Base-by-base conservation (phyloP, 2,888 invertebrate species). In the Rhimphoctona megacephalus region DNA sequence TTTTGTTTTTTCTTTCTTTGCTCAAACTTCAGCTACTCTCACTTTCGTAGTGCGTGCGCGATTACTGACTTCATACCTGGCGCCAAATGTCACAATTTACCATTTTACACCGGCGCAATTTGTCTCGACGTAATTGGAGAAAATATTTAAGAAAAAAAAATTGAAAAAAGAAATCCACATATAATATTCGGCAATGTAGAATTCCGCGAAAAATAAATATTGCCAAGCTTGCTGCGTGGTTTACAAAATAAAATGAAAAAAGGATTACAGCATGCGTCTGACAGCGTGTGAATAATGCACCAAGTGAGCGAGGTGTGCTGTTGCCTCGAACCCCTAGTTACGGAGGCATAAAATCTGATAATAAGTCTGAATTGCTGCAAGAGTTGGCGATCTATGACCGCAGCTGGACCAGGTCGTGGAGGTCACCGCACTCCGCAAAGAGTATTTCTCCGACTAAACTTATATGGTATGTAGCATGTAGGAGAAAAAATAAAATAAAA, bases 391-490 rank as follows among this genome's bases (percentile, higher is more conserved):
- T 81, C 81, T 81, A 78, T 73, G 85, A 81, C 81, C 85, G 73
- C 67, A 77, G 81, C 77, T 85, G 85, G 81, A 69, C 74, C 82
- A 82, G 74, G 82, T 67, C 67, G 52, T 36, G 5, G 78, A 49
- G 85, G 85, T 85, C 82, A 79, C 78, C 76, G 83, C 77, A 85
- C 89, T 69, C 69, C n/a, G 46, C 61, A 61, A 86, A 86, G 89
- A 89, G 86, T 80, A 25, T 69, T 25, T 43, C 87, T 88, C 87
- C 88, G 87, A 61, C 61, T 17, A 17, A 61, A 61, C 61, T 30
- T 90, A 87, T 89, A 89, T 85, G 86, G 89, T 86, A 87, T 78
- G 82, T 81, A 81, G 14, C 43, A 11, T 11, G 83, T 61, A 88
- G 85, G 88, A 36, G 46, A 25, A 46, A 64, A 33, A 67, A 30